Percentiles rank a stretch among this genome's conserved stretches.
Evolutionary conservation across 53 echinoderm and acorn worm genomes (phyloP).

Genomic region (Astropecten irregularis): DNA sequence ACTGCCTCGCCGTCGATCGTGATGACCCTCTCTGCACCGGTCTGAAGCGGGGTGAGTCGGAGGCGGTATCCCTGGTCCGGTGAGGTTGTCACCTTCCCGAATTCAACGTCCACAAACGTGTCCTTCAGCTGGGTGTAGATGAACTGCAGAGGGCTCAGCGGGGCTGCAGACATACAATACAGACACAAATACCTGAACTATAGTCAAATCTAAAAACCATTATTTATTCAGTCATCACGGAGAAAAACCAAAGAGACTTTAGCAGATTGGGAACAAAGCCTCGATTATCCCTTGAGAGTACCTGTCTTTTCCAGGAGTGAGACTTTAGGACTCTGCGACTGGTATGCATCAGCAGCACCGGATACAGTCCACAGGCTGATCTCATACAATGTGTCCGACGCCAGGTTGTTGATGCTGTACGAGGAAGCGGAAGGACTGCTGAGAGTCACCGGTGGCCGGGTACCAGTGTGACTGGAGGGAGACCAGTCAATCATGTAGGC

Average conservation of each 20-base stretch:
- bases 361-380: conserved; percentile 19
- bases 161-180: no score
- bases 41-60: neutral
- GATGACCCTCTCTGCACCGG: neutral
- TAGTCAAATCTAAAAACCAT: no score
- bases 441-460: conserved; percentile 4
- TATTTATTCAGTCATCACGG: no score
- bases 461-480: neutral
- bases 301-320: conserved; percentile 28
- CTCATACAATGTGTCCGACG: conserved; percentile 24
- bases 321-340: conserved; percentile 23
- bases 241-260: no score
- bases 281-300: neutral
- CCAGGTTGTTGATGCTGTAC: neutral
- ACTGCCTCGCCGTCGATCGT: neutral
- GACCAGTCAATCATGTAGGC: conserved; percentile 35
- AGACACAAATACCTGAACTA: no score
- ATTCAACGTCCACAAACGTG: conserved; percentile 34
- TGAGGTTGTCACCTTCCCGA: conserved; percentile 9
- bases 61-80: neutral
- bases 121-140: conserved; percentile 23
- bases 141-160: neutral
- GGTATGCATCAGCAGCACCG: neutral
- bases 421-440: neutral
- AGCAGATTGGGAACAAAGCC: no score